phyloP scores from a whole-genome alignment of 2,113 vertebrate species.

The Myrmophylax atrothorax region DNA sequence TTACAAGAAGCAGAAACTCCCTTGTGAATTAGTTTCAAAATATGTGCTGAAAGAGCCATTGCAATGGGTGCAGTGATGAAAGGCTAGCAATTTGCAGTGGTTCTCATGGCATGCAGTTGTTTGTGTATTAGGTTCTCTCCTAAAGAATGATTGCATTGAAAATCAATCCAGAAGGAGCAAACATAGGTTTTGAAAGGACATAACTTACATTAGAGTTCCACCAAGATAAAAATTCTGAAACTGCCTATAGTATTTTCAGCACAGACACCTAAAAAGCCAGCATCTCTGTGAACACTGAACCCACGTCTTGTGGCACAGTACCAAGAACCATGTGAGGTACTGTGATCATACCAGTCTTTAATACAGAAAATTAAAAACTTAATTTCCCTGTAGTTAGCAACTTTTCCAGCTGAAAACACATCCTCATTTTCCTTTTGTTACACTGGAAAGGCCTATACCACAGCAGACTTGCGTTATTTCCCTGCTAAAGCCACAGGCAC shows the following conservation, averaged over 20 bases:
- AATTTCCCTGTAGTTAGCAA: neutral
- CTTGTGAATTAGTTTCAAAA: neutral
- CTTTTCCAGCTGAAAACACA: neutral
- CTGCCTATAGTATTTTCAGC: neutral
- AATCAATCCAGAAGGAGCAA: neutral
- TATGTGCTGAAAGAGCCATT: fast-evolving
- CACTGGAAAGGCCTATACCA: neutral
- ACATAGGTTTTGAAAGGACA: neutral
- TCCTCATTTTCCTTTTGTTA: neutral
- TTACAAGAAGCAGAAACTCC: neutral
- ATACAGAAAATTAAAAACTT: neutral
- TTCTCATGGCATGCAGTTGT: neutral
- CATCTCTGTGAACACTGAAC: fast-evolving
- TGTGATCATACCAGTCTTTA: neutral
- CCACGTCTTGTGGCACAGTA: fast-evolving
- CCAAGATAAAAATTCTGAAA: neutral
- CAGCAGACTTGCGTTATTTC: neutral
- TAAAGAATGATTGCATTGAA: neutral
- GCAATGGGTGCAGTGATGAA: neutral
- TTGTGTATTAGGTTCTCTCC: neutral
- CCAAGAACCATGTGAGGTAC: neutral
- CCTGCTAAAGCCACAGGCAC: neutral
- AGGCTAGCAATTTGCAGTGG: neutral
- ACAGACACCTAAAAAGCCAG: neutral
- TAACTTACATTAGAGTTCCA: neutral